Base-by-base conservation (phyloP, 2,888 invertebrate genomes). In the Zygogramma bicolorata region DNA sequence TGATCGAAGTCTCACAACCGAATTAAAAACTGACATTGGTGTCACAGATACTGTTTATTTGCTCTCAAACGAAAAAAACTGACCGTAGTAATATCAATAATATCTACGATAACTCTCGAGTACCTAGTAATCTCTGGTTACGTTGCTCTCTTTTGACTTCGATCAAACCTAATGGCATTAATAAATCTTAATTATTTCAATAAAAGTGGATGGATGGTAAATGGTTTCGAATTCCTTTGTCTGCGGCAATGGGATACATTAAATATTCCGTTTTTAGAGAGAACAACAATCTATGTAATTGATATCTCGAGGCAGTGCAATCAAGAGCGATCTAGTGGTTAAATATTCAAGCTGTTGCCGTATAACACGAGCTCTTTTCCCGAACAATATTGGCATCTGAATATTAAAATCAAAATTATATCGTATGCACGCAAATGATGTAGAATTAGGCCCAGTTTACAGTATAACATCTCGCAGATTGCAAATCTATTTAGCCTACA, bases 221-320 rank as follows among this genome's bases (percentile, higher is more conserved):
- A 74, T 71, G 71, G 70, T 72, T 77, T 67, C 71, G 68, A 75
- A 83, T 83, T 85, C 84, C 85, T 85, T 85, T 85, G 85, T 85
- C 82, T 77, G 68, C 42, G 71, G 69, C 65, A 70, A 74, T 71
- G 74, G 74, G 77, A 71, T 68, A 81, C 85, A 86, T 86, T 86
- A 85, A 84, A 82, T 86, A 86, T 86, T 86, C 86, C 83, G 85
- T 85, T 85, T 85, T 85, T 85, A 84, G 84, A 83, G 81, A 83
- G 85, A 86, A 86, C 85, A 85, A 85, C 86, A 85, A 86, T 86
- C 86, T 86, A 86, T 86, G 85, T 87, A 87, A 87, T 87, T 87
- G 86, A 86, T 86, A 85, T 86, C 87, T 86, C 81, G 82, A 77
- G 87, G 87, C 87, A 81, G 81, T 84, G 85, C 85, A 86, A 87